Evolutionary conservation across 2,113 vertebrate species (phyloP).

Genomic region (Myxocyprinus asiaticus): DNA sequence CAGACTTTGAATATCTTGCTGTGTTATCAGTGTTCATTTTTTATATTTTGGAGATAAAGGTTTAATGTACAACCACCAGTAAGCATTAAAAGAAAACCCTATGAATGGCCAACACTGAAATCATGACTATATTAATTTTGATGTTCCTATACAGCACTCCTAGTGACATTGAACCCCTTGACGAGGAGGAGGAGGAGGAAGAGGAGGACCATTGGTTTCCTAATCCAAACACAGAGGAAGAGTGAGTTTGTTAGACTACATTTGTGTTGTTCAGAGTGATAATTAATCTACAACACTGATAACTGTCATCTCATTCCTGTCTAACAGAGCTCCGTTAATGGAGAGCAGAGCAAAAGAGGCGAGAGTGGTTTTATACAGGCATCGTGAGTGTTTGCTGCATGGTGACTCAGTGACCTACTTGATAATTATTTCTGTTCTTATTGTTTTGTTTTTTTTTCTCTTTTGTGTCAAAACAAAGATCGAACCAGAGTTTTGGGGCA

Average conservation of each 20-base stretch:
- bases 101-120: no score
- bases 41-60: no score
- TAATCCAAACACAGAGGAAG: not conserved
- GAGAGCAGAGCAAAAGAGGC: no score
- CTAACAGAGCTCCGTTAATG: no score
- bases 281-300: not conserved
- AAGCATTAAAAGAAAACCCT: no score
- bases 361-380: not conserved
- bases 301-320: not conserved
- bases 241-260: not conserved
- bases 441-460: conserved; percentile 1
- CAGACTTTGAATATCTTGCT: no score
- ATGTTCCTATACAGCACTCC: not conserved
- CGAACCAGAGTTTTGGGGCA: not conserved
- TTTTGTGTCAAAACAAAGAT: not conserved
- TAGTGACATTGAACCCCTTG: not conserved
- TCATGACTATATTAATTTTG: not conserved
- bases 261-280: no score
- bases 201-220: not conserved
- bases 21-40: no score
- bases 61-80: no score
- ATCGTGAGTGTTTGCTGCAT: not conserved
- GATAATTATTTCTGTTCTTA: not conserved
- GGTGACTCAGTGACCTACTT: not conserved
- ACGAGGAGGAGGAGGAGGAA: not conserved